Base-by-base conservation (phyloP, 2,113 vertebrate species). In the Mesoclemmys tuberculata region DNA sequence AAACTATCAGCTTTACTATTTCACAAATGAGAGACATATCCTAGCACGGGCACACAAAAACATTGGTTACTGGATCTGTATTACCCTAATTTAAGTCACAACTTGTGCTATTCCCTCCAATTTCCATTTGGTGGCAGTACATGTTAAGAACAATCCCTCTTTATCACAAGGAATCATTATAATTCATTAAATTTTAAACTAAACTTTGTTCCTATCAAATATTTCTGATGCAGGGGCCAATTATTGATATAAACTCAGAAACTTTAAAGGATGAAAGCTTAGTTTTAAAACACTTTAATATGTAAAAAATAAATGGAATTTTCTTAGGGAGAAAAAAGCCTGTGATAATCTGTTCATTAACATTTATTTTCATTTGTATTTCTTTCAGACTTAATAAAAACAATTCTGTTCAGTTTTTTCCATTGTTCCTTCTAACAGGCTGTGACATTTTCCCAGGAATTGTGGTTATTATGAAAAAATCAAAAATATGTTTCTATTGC, bases 111-210 rank as follows among this genome's bases (percentile, higher is more conserved):
- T 98, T 97, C 90, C 88, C 55, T 51, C 90, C 29, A n/a, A 35
- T 41, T 7, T 82, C 98, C 98, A 96, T 96, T 86, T 97, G 98
- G 98, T 97, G 98, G 98, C 98, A 98, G 97, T 97, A 89, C 81
- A 82, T 1, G 84, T 94, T 96, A 98, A 96, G 96, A 96, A 78
- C 96, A 97, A 12, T 49, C 9, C 13, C 24, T 92, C 38, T 51
- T 18, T 93, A 93, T 83, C 19, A 55, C 10, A 12, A 86, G 83
- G 4, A 26, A 64, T 75, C 1, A 41, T 8, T 86, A 5, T 85
- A 93, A 61, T 14, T 87, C 75, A 6, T 82, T 81, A 52, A 0
- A 0, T 2, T 79, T 93, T 3, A 81, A 52, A 90, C 56, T 90
- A n/a, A 90, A 6, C 29, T 87, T 78, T 88, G 1, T 89, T 96